Evolutionary conservation across 2,888 invertebrate species (phyloP).

Genomic region (Morpho deidamia): DNA sequence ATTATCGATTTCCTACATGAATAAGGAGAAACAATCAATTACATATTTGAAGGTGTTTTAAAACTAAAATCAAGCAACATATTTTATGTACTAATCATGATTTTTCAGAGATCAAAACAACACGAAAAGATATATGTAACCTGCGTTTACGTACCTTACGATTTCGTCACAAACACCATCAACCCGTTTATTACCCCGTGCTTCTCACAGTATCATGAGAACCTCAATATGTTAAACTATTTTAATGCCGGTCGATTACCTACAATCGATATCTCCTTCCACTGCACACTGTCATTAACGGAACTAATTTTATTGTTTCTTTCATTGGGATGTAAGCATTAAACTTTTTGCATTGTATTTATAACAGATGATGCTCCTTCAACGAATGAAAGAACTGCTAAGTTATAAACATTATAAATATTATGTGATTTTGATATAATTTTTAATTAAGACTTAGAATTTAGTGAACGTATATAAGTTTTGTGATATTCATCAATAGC

Average conservation of each 20-base stretch:
- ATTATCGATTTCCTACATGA: no score
- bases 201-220: slow-evolving; percentile 44
- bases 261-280: slow-evolving; percentile 47
- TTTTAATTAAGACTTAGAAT: no score
- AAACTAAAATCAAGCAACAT: no score
- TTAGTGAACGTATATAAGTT: no score
- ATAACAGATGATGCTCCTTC: neutral
- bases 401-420: no score
- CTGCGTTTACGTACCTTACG: slow-evolving; percentile 13
- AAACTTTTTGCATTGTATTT: neutral
- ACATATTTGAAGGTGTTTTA: no score
- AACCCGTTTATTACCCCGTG: slow-evolving; percentile 3
- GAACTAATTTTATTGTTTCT: slow-evolving; percentile 1
- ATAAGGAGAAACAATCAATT: no score
- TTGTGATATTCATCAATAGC: no score
- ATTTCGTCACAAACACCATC: slow-evolving; percentile 3
- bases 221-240: slow-evolving; percentile 61
- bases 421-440: no score
- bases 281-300: slow-evolving; percentile 40
- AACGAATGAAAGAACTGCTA: no score
- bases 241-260: slow-evolving; percentile 56
- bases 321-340: neutral
- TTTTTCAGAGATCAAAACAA: no score
- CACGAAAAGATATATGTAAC: neutral
- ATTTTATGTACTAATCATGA: no score